Base-by-base conservation (phyloP, 1,140 invertebrate species). In the Sipha flava region DNA sequence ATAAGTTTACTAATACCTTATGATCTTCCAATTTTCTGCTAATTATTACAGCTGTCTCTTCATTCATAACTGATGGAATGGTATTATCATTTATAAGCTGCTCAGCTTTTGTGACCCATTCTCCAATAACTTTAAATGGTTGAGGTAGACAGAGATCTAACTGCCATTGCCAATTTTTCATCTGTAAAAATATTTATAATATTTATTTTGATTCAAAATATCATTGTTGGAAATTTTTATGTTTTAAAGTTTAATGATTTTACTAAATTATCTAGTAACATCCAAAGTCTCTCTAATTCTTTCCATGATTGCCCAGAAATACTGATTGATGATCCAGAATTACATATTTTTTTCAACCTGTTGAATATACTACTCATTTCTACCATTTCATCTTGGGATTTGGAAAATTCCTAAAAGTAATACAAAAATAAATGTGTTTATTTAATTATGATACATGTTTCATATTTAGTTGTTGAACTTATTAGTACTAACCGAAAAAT, bases 21-120 rank as follows among this genome's bases (percentile, higher is more conserved):
- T 97, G 95, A 83, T 96, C 93, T 85, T 95, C 93, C 49, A 97
- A 85, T 85, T 95, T 96, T 81, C 90, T 89, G 82, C 93, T 95
- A 64, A 96, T 93, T 79, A 95, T 90, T 47, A 91, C 90, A 5
- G 94, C 94, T 47, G 93, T 94, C 86, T 93, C 92, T 85, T 96
- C 94, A 82, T 94, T 93, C 89, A 95, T 91, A 34, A 88, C 89
- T 47, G 89, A 88, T 7, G 94, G 93, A 83, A 95, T 92, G 81
- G 93, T 91, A 82, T 94, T 92, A 9, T 87, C 87, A 82, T 90
- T 89, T 26, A 97, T 86, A 57, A 97, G 85, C 83, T 91, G 90
- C 85, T 98, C 95, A 7, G 95, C 95, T 82, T 90, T 89, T 64
- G 92, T 91, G 14, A 98, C 85, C 94, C 96, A 97, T 84, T 93